Evolutionary conservation across 2,797 vertebrate genomes (phyloP), one percentile per base, ranked within the genome.

Genomic region (Borostomias antarcticus): DNA sequence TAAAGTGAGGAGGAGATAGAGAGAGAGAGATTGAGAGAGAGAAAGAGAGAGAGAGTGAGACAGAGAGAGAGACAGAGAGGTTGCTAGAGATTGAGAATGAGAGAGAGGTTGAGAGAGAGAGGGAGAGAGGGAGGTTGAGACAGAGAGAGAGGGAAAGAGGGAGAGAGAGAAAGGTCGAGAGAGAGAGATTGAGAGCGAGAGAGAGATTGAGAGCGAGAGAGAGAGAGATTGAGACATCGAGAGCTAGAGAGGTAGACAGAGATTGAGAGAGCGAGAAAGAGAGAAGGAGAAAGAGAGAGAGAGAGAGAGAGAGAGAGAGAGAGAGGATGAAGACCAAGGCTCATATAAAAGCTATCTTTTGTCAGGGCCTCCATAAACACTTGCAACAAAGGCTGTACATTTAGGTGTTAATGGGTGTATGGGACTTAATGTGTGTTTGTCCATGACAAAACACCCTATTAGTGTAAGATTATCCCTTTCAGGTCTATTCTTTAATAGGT

Each of bases 321-420:
- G 52, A 21, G 33, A 28, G 1, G 2, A 6, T 67, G 35, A 77
- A 61, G 43, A 78, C 15, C 62, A 59, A 23, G 9, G n/a, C 25
- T 71, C 51, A 76, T 72, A 53, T 73, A 48, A 72, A 80, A 76
- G 63, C 35, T 32, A 30, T 33, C 29, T 61, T 59, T 73, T 50
- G 61, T 74, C 52, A 13, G 56, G 64, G 66, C 64, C 62, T 70
- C 61, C 72, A 54, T 35, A 73, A 62, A 60, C 58, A 70, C 70
- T 47, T 75, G 40, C 52, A 72, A 66, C 63, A 51, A 71, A 71
- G 72, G 62, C 64, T 59, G 32, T 1, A 32, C 21, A 68, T 13
- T 15, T 58, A 61, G 23, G 23, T 58, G 59, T 62, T 47, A 58
- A 53, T 28, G 54, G 32, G 10, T 51, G 29, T 69, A 56, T 48